These are phyloP conservation scores for Chalcis sispes DNA, from an alignment of 2,888 invertebrate genomes.

Conservation along the genomic window DNA sequence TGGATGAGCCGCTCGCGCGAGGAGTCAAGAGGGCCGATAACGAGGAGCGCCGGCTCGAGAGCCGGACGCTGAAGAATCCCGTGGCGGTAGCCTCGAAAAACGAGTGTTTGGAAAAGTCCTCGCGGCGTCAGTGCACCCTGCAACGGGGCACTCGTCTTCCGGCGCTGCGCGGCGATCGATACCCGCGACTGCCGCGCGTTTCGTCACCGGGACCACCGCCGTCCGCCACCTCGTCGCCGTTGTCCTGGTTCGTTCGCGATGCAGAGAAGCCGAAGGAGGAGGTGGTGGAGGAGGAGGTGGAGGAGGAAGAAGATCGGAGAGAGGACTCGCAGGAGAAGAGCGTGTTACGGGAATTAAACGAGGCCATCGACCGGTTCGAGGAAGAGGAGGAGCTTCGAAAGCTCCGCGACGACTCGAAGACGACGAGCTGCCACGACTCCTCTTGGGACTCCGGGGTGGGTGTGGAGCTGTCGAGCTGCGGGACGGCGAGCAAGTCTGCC, in stretches of 20 bases:
- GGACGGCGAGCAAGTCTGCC: conserved; percentile 10
- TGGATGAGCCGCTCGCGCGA: no score
- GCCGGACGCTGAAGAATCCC: neutral
- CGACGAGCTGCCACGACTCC: conserved; percentile 69
- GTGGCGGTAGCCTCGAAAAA: neutral
- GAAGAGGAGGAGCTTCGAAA: conserved; percentile 60
- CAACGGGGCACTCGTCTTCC: neutral
- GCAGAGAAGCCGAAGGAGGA: conserved; percentile 29
- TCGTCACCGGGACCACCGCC: neutral
- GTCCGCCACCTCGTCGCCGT: neutral
- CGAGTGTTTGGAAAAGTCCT: conserved; percentile 1
- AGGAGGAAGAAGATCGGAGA: conserved; percentile 32
- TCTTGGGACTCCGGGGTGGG: conserved; percentile 76
- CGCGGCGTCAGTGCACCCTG: neutral
- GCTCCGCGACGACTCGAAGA: conserved; percentile 43
- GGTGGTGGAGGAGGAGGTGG: conserved; percentile 29
- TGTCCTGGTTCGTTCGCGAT: conserved; percentile 25
- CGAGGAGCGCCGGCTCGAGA: neutral
- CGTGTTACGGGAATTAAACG: conserved; percentile 69
- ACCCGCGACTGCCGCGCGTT: neutral
- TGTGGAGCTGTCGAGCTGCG: conserved; percentile 75
- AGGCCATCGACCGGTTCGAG: conserved; percentile 71
- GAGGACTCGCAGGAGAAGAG: conserved; percentile 55
- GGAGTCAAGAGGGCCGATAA: neutral
- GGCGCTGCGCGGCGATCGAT: no score